These are phyloP conservation scores for Aspidiotus rigidus DNA, from an alignment of 2,888 invertebrate species.

Conservation along the genomic window DNA sequence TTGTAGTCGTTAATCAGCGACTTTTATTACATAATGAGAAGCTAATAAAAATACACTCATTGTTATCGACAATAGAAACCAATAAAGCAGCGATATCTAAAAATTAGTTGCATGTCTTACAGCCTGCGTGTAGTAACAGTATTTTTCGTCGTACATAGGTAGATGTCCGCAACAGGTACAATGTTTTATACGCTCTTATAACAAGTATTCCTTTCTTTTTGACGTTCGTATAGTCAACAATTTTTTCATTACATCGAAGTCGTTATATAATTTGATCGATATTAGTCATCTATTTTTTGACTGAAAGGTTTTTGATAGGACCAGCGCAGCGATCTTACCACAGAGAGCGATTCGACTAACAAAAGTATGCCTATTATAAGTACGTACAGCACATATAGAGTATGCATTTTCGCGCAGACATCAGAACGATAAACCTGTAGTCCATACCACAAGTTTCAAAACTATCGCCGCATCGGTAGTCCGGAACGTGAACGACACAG, in stretches of 20 bases:
- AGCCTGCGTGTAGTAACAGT: neutral
- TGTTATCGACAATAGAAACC: slow-evolving; percentile 25
- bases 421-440: too few species aligned
- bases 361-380: too few species aligned
- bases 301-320: slow-evolving; percentile 12
- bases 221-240: slow-evolving; percentile 15
- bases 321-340: neutral
- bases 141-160: neutral
- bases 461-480: too few species aligned
- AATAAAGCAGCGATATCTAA: slow-evolving; percentile 13
- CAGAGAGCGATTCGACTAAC: too few species aligned
- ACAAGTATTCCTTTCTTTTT: neutral
- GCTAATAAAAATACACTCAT: slow-evolving; percentile 22
- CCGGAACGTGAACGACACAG: too few species aligned
- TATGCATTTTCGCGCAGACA: too few species aligned
- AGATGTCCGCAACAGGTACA: slow-evolving; percentile 1
- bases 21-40: slow-evolving; percentile 14
- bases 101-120: slow-evolving; percentile 17
- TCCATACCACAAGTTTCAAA: too few species aligned
- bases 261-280: slow-evolving; percentile 15
- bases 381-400: too few species aligned
- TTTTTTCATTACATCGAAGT: slow-evolving; percentile 8
- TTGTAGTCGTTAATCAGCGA: slow-evolving; percentile 16
- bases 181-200: slow-evolving; percentile 13
- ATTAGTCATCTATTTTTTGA: slow-evolving; percentile 1